These are phyloP conservation scores for Rhamnusium bicolor DNA, from an alignment of 2,888 invertebrate genomes.

Conservation along the genomic window DNA sequence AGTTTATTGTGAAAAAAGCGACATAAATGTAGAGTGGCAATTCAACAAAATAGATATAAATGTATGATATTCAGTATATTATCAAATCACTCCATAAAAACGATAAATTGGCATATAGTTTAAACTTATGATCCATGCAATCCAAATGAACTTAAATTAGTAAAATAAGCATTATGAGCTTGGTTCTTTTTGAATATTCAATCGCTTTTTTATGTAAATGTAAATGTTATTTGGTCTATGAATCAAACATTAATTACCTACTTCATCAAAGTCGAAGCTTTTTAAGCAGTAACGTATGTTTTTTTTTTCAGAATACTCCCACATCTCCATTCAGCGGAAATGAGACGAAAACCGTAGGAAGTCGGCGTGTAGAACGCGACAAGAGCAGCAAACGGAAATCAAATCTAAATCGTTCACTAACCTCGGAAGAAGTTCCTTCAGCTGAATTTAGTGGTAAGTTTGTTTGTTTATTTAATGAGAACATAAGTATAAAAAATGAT, in stretches of 20 bases:
- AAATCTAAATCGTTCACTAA: conserved; percentile 75
- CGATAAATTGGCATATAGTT: no score
- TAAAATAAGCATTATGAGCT: no score
- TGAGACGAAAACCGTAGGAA: conserved; percentile 37
- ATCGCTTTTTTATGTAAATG: no score
- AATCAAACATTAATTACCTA: background rate
- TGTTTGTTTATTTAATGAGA: background rate
- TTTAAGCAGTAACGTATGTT: conserved; percentile 16
- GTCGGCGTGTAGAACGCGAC: conserved; percentile 72
- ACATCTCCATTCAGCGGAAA: conserved; percentile 39
- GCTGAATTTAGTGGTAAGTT: conserved; percentile 58
- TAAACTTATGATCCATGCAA: no score
- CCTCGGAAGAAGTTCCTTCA: conserved; percentile 70
- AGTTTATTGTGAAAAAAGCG: no score
- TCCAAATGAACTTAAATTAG: no score
- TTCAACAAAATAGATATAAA: no score
- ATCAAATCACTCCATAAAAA: no score
- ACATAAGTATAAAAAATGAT: background rate
- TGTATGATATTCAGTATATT: no score
- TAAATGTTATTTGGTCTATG: no score
- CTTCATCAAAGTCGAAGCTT: background rate
- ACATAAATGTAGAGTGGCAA: no score
- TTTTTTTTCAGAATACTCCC: conserved; percentile 51
- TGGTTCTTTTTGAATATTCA: no score
- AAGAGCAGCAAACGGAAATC: conserved; percentile 79